Evolutionary conservation across 2,888 invertebrate species (phyloP).

Genomic region (Dilophus febrilis): DNA sequence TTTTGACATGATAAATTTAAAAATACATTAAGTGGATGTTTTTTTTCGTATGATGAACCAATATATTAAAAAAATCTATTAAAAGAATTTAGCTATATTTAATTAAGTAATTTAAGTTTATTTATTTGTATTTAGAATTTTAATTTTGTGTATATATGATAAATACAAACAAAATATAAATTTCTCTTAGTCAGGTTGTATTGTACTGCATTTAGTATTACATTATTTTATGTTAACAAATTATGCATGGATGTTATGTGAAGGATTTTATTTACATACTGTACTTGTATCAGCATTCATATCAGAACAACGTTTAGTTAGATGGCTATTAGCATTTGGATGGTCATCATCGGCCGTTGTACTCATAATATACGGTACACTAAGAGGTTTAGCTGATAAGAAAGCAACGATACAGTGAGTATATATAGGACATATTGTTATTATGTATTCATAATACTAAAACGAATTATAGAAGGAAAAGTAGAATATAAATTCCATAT

Average conservation of each 20-base stretch:
- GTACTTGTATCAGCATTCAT: constrained; percentile 83
- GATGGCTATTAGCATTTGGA: constrained; percentile 66
- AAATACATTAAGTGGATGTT: no score
- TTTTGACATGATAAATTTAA: no score
- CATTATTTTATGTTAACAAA: constrained; percentile 82
- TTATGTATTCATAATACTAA: not conserved
- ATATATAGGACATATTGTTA: not conserved
- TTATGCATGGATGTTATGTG: constrained; percentile 95
- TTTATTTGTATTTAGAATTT: no score
- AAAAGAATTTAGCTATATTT: no score
- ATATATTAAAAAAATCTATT: no score
- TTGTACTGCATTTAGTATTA: constrained; percentile 59
- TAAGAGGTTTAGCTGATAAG: constrained; percentile 38
- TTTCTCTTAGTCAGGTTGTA: constrained; percentile 54
- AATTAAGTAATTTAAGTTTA: no score
- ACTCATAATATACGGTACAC: constrained; percentile 44
- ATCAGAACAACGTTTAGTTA: constrained; percentile 67
- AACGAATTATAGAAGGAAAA: no score
- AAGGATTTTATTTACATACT: constrained; percentile 86
- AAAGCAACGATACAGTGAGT: constrained; percentile 42
- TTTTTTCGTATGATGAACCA: no score
- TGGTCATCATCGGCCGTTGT: constrained; percentile 65
- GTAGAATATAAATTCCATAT: no score
- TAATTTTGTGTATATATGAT: no score
- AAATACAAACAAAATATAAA: no score